Base-by-base conservation (phyloP, 2,797 vertebrate species). In the Acipenser oxyrinchus region DNA sequence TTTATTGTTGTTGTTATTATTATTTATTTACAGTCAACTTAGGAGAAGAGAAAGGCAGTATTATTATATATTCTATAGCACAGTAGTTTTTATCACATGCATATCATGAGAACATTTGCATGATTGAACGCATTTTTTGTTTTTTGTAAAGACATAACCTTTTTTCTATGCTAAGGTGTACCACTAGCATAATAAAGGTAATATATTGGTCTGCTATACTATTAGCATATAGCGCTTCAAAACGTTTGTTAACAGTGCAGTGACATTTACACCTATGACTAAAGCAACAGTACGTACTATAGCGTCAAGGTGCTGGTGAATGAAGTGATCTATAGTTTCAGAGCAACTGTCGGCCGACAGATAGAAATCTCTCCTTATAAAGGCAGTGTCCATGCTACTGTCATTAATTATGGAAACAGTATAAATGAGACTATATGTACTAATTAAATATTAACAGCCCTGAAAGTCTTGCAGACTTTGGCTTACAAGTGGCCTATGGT, bases 221-320 rank as follows among this genome's bases (percentile, higher is more conserved):
- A 88, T 88, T 89, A 90, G 86, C 87, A 89, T 90, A 84, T 76
- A 89, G 83, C 88, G 86, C 82, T 87, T 87, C 81, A 87, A 91
- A 93, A 93, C 87, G 90, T 89, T 92, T 91, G 90, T 91, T 88
- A 91, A 91, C 84, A 87, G 87, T 83, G 79, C 89, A 90, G 84
- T 80, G 68, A 84, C 83, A 73, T 86, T 83, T 83, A 91, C 90
- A 91, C 82, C 86, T 89, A 88, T 89, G 89, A 91, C 91, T 89
- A 92, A 93, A 92, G 89, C 88, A 86, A 92, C 90, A 90, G 86
- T 88, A 91, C 88, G 87, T 87, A 88, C 82, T 73, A 91, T 89
- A 89, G 84, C 76, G 81, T 82, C 90, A 90, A 90, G 88, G 90
- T 91, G 89, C 88, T 89, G 88, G 90, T 91, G 92, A 91, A 91